A percentile compares a stretch with the other conserved stretches of the same genome.
phyloP scores from a whole-genome alignment of 2,797 vertebrate species.

The Spatula versicolor region DNA sequence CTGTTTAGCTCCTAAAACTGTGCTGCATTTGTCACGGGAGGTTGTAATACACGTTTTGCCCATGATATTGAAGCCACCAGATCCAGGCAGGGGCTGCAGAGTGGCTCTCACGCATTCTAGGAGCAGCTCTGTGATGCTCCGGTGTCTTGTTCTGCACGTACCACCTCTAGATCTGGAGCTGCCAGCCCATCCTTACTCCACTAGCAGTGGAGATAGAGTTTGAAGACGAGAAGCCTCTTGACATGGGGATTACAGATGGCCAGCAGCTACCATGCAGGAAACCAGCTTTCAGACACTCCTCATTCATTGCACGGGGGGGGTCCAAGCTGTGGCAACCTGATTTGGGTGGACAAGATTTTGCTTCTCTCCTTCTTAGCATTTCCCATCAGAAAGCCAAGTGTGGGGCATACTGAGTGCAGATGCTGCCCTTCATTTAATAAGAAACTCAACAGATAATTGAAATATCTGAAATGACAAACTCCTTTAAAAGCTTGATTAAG shows the following conservation, averaged over 20 bases:
- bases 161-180: background rate
- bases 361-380: background rate
- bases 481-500: background rate
- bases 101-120: fast-evolving
- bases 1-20: fast-evolving
- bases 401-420: fast-evolving
- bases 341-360: background rate
- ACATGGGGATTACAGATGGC: background rate
- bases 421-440: background rate
- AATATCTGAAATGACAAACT: background rate
- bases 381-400: fast-evolving
- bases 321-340: background rate
- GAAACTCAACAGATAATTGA: background rate
- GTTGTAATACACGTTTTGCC: fast-evolving
- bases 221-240: background rate
- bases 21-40: background rate
- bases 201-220: background rate
- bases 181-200: background rate
- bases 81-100: background rate
- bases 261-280: background rate
- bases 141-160: background rate
- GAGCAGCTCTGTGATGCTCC: background rate
- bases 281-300: background rate
- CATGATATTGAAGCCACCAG: fast-evolving
- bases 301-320: background rate